Base-by-base conservation (phyloP, 2,888 invertebrate species). In the Gortyna flavago region DNA sequence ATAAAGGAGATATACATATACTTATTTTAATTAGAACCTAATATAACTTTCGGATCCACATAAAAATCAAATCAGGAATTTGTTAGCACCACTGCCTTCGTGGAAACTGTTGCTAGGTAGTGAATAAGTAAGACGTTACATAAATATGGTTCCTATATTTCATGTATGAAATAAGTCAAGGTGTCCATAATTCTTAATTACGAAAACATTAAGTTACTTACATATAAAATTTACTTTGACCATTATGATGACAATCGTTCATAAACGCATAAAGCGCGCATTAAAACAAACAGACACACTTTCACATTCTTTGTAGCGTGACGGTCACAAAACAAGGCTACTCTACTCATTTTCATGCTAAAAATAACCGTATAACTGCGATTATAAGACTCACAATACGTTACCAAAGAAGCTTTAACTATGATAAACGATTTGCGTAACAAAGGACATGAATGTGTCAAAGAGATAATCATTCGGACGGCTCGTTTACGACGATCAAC, bases 291-390 rank as follows among this genome's bases (percentile, higher is more conserved):
- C 81, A 81, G 81, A 86, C 82, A 89, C 90, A 94, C 95, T 95
- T 95, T 95, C 94, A 94, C 94, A 93, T 93, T 92, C 91, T 89
- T 83, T 88, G 87, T 92, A 83, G 92, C 94, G 91, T 94, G 94
- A 94, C 94, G 91, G 92, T 92, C 92, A 89, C 86, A 87, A 85
- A 85, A 85, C 78, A 69, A 64, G 75, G 80, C 62, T 79, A 85
- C 77, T 81, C 79, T 62, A 87, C 51, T 85, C 86, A 68, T 25
- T 51, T 57, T 48, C 64, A 86, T 85, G 87, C 68, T 76, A 77
- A 83, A 84, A 75, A 80, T 78, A 67, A 71, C 74, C 61, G 29
- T 79, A 81, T 48, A 35, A 11, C 21, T 32, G 65, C 1, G 18
- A 16, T 0, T 11, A 72, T 80, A 85, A 66, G 80, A 79, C 21